Evolutionary conservation across 2,797 vertebrate genomes (phyloP).

Genomic region (Caiman crocodilus): DNA sequence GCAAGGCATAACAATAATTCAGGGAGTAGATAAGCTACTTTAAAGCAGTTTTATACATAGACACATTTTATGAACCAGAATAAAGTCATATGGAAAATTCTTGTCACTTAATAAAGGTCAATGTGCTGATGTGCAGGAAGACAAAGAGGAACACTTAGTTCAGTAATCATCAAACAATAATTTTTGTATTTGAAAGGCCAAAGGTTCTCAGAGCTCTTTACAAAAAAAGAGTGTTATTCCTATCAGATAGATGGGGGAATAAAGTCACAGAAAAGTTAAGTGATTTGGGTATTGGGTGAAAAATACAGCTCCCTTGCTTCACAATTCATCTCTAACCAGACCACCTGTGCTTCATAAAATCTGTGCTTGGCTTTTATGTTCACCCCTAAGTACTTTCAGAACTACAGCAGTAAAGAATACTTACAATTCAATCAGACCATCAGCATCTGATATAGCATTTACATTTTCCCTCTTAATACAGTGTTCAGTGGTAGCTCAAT

Average conservation of each 20-base stretch:
- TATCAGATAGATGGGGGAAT: not conserved
- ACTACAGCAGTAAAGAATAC: not conserved
- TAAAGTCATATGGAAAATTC: not conserved
- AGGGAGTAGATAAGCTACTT: constrained; percentile 29
- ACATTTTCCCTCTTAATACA: not conserved
- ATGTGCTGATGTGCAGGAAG: constrained; percentile 46
- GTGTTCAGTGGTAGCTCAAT: not conserved
- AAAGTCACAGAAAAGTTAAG: not conserved
- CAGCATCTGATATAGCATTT: not conserved
- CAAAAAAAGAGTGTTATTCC: not conserved
- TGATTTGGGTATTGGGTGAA: not conserved
- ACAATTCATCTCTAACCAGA: not conserved
- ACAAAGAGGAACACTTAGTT: constrained; percentile 29
- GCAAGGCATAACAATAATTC: constrained; percentile 23
- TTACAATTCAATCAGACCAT: not conserved
- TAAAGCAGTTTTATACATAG: not conserved
- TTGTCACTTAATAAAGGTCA: not conserved
- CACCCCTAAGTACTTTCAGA: not conserved
- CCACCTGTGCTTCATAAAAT: not conserved
- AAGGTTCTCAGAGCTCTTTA: not conserved
- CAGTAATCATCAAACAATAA: not conserved
- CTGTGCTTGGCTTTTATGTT: not conserved
- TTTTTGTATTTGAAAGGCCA: not conserved
- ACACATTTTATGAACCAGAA: constrained; percentile 14
- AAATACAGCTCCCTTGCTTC: no score